Evolutionary conservation across 2,888 invertebrate genomes (phyloP).

Genomic region (Holacanthella duospinosa): DNA sequence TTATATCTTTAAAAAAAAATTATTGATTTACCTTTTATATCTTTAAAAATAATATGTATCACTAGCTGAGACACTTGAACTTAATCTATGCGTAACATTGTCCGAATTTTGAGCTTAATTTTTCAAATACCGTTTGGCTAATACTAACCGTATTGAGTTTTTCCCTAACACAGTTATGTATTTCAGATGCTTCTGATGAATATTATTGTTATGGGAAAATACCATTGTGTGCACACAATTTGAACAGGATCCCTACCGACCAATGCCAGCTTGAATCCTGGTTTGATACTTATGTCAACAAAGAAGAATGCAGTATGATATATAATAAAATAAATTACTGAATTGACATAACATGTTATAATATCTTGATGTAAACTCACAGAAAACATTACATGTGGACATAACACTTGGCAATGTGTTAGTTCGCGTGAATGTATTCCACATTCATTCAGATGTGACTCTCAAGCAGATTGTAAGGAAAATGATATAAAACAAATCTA

Average conservation of each 20-base stretch:
- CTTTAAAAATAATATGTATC: too few relatives aligned
- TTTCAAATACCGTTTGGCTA: too few relatives aligned
- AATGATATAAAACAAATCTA: not conserved
- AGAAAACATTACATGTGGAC: slow-evolving; percentile 16
- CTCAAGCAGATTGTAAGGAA: not conserved
- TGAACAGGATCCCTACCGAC: not conserved
- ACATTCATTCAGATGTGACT: slow-evolving; percentile 37
- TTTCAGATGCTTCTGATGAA: slow-evolving; percentile 27
- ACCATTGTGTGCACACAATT: not conserved
- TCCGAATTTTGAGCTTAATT: too few relatives aligned
- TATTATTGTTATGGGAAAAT: slow-evolving; percentile 17
- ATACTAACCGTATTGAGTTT: too few relatives aligned
- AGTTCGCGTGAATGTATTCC: slow-evolving; percentile 22
- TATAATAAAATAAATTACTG: not conserved
- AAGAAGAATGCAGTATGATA: slow-evolving; percentile 23
- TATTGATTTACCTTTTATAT: too few relatives aligned
- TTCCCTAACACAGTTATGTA: too few relatives aligned
- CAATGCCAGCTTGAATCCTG: slow-evolving; percentile 12
- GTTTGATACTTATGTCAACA: slow-evolving; percentile 15
- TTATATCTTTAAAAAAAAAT: too few relatives aligned
- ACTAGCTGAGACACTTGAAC: too few relatives aligned
- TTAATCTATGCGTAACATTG: too few relatives aligned
- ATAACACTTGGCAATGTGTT: slow-evolving; percentile 25
- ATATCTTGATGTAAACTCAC: too few relatives aligned
- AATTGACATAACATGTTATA: slow-evolving; percentile 22